A percentile compares a stretch with the other conserved stretches of the same genome.
Conservation (phyloP, 2,113 vertebrate genomes). For the Tachysurus vachellii region DNA sequence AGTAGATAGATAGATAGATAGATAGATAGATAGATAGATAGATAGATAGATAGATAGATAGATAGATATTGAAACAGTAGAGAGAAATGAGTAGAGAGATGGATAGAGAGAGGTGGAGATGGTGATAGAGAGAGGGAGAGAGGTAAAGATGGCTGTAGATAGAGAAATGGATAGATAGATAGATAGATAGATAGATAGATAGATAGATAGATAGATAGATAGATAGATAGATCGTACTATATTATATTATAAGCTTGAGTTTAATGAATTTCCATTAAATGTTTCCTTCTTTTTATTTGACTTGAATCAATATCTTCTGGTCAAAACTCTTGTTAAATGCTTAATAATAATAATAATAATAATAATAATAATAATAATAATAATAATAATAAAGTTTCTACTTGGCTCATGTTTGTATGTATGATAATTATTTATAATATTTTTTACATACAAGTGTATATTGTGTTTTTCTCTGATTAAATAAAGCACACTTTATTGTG, state of each 20-base stretch:
- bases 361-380: background rate
- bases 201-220: background rate
- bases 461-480: background rate
- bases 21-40: no score
- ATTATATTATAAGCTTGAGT: background rate
- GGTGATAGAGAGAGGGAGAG: no score
- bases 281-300: background rate
- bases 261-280: background rate
- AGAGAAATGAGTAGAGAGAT: no score
- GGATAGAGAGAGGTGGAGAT: no score
- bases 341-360: background rate
- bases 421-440: background rate
- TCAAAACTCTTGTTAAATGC: background rate
- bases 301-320: background rate
- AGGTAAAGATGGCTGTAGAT: no score
- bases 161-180: no score
- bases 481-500: background rate
- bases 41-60: no score
- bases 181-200: background rate
- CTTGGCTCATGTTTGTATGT: background rate
- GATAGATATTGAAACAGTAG: no score
- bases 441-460: background rate
- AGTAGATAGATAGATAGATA: no score
- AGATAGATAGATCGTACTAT: background rate
- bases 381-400: background rate